Percentiles rank a stretch among this genome's conserved stretches.
These are phyloP conservation scores for Anoplopoma fimbria DNA, from an alignment of 2,113 vertebrate species.

Conservation along the genomic window DNA sequence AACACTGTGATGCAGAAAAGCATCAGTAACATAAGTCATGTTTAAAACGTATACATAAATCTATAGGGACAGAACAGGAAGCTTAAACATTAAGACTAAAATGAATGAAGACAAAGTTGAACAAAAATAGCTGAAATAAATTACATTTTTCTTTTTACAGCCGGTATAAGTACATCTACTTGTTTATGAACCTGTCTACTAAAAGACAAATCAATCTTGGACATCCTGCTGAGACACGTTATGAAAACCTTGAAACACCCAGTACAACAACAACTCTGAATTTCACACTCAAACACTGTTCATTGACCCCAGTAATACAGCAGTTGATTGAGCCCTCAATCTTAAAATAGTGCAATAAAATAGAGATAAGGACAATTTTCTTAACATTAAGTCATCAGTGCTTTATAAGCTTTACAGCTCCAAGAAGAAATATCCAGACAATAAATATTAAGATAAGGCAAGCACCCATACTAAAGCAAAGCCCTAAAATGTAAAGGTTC, in stretches of 20 bases:
- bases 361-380: not conserved
- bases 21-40: not conserved
- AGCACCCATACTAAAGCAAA: not conserved
- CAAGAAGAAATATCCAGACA: not conserved
- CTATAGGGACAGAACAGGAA: not conserved
- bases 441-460: not conserved
- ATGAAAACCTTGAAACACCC: not conserved
- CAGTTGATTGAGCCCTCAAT: not conserved
- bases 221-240: not conserved
- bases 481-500: not conserved
- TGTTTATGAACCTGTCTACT: not conserved
- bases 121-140: not conserved
- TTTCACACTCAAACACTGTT: not conserved
- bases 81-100: not conserved
- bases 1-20: not conserved
- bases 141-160: not conserved
- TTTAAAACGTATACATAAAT: not conserved
- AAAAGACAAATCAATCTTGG: not conserved
- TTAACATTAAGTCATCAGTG: not conserved
- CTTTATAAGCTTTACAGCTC: not conserved
- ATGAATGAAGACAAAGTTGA: not conserved
- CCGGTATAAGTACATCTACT: not conserved
- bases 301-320: not conserved
- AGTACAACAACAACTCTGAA: not conserved
- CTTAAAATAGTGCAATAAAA: constrained; percentile 13